Conservation (phyloP, 2,113 vertebrate species). For the Cettia cetti region DNA sequence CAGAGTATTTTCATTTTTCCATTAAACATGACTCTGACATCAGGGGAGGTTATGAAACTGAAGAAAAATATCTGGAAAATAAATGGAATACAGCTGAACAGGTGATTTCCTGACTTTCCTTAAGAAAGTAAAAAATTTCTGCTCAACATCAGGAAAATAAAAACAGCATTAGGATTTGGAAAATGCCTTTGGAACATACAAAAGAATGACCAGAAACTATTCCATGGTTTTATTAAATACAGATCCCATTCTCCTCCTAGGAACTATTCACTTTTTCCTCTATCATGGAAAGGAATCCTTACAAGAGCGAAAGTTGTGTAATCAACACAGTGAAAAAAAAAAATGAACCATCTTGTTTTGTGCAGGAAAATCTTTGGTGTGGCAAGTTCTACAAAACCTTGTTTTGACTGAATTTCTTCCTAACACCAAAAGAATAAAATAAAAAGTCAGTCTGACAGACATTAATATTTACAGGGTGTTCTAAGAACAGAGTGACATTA, state of each 20-base stretch:
- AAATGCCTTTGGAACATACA: neutral
- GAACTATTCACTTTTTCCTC: neutral
- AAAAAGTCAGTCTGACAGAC: neutral
- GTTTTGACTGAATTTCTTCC: neutral
- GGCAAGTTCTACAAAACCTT: neutral
- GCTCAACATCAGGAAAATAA: neutral
- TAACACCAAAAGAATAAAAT: neutral
- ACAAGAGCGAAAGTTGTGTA: neutral
- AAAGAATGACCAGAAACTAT: neutral
- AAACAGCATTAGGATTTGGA: neutral
- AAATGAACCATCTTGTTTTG: neutral
- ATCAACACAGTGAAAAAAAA: neutral
- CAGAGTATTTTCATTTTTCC: neutral
- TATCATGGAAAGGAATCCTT: neutral
- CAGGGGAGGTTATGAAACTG: neutral
- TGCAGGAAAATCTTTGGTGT: neutral
- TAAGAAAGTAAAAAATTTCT: neutral
- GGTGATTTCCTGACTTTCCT: neutral
- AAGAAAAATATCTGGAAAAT: neutral
- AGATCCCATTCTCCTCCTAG: neutral
- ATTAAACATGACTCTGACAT: neutral
- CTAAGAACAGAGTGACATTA: neutral
- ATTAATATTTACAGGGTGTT: slow-evolving; percentile 14
- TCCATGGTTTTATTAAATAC: neutral
- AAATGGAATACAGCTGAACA: neutral